Evolutionary conservation across 1,140 invertebrate species (phyloP).

Genomic region (Caenorhabditis remanei): DNA sequence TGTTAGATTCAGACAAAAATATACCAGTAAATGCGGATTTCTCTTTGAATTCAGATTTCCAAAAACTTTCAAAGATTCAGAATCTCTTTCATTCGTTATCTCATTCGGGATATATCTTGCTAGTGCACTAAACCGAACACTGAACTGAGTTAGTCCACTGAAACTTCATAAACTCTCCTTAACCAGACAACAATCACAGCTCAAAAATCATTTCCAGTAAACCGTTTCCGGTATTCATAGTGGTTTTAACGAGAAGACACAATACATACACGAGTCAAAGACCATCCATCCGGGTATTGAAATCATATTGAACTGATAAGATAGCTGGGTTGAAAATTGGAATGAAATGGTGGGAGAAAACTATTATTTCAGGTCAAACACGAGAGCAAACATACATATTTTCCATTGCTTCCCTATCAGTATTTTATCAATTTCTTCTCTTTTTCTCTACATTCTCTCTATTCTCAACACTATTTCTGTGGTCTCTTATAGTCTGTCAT

Average conservation of each 20-base stretch:
- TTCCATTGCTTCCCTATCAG: constrained; percentile 11
- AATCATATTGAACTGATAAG: constrained; percentile 13
- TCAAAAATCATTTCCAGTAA: too few relatives aligned
- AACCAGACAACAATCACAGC: too few relatives aligned
- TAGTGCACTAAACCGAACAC: too few relatives aligned
- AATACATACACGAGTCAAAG: constrained; percentile 27
- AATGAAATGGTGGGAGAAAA: constrained; percentile 6
- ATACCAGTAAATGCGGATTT: too few relatives aligned
- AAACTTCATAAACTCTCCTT: too few relatives aligned
- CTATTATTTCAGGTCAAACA: constrained; percentile 49
- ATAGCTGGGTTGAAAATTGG: not conserved
- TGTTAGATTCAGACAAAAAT: too few relatives aligned
- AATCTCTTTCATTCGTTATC: too few relatives aligned
- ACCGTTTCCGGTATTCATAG: not conserved
- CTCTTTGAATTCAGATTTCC: too few relatives aligned
- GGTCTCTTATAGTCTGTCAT: constrained; percentile 9
- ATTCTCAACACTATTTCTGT: not conserved
- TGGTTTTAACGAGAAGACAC: not conserved
- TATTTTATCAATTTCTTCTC: not conserved
- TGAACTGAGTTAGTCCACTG: too few relatives aligned
- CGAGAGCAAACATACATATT: constrained; percentile 34
- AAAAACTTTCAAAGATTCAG: too few relatives aligned
- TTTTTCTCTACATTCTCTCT: not conserved
- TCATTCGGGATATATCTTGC: too few relatives aligned
- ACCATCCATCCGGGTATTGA: constrained; percentile 31